Evolutionary conservation across 2,113 vertebrate genomes (phyloP).

Genomic region (Furnarius figulus): DNA sequence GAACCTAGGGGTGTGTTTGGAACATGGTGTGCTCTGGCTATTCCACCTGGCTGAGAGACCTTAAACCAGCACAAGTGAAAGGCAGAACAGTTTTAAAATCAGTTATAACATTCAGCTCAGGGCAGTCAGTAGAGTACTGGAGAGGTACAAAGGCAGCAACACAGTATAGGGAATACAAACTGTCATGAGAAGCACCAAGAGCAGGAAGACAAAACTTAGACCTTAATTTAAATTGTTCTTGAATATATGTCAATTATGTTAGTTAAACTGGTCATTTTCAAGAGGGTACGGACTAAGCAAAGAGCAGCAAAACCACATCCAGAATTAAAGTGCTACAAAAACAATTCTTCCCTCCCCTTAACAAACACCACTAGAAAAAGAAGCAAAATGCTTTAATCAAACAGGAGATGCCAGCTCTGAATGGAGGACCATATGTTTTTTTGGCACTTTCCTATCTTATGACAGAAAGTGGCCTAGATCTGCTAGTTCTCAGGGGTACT

Average conservation of each 20-base stretch:
- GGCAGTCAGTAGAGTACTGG: neutral
- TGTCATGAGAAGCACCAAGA: neutral
- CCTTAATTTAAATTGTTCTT: neutral
- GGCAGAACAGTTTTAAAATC: neutral
- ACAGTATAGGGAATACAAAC: neutral
- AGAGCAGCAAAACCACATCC: neutral
- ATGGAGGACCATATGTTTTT: rapidly evolving
- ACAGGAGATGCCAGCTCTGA: neutral
- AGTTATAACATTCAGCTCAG: neutral
- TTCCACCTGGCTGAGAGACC: neutral
- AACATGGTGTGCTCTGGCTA: neutral
- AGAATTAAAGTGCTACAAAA: neutral
- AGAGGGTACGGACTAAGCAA: neutral
- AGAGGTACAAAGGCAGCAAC: neutral
- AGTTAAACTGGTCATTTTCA: neutral
- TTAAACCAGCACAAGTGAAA: neutral
- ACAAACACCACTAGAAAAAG: neutral
- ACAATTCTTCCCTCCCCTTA: neutral
- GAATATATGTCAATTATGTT: neutral
- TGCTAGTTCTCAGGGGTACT: neutral
- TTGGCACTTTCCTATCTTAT: conserved; percentile 33
- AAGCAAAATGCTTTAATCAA: neutral
- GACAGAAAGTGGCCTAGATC: neutral
- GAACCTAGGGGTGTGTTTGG: neutral
- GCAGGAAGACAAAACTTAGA: neutral